Evolutionary conservation across 2,113 vertebrate species (phyloP), one percentile per base, ranked within the genome.

Genomic region (Lanius collurio): DNA sequence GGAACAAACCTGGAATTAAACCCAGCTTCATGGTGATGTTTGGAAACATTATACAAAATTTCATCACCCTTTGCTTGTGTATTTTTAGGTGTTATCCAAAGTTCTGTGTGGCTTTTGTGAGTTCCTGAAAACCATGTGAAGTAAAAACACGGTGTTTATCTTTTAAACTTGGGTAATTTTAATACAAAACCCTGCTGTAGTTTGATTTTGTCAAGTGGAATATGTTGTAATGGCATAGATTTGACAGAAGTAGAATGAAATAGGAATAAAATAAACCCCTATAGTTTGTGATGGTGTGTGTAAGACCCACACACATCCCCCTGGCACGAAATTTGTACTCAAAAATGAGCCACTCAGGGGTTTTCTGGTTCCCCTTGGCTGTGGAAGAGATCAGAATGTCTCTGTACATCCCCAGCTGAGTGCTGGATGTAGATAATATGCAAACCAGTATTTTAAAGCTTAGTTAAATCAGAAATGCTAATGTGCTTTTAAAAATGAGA

Each of bases 391-490:
- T 70, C 44, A 57, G 6, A 85, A 69, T 57, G 57, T 70, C 60
- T 94, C 89, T 68, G 78, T 44, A 9, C 49, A 8, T 46, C 46
- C 79, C 39, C 70, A 62, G 91, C 33, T 37, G 83, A 3, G 17
- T 1, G 0, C 5, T 86, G 3, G 11, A 22, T 80, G 76, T 4
- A 57, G 85, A 70, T 37, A 70, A 71, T 33, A 22, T 83, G 92
- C 90, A 92, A 88, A 95, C 6, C 50, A 33, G 79, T 33, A 22
- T 92, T 88, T 90, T 74, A 93, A 76, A 90, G 91, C 83, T 92
- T 44, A 60, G 83, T 93, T 90, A 83, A 88, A 93, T 83, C 67
- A 83, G 91, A 64, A 89, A 59, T 67, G 89, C 89, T 95, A 74
- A 92, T 83, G 71, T 83, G 83, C 35, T 23, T 83, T 83, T 35